Conservation (phyloP, 1,140 invertebrate genomes). For the Conopomorpha cramerella region DNA sequence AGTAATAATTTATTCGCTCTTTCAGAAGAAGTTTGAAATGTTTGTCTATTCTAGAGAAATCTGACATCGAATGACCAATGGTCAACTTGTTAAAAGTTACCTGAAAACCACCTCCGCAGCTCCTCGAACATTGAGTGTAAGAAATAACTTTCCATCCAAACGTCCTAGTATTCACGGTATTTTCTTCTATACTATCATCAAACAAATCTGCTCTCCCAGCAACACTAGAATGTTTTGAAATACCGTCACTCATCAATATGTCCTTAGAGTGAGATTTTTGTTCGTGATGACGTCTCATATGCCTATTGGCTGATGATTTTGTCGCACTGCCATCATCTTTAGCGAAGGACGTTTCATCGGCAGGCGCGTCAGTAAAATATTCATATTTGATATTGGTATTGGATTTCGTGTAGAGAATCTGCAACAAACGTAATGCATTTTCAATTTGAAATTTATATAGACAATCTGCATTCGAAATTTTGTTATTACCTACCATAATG, state of each 20-base stretch:
- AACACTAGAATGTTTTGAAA: not conserved
- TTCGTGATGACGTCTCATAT: conserved; percentile 2
- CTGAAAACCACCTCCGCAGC: conserved; percentile 73
- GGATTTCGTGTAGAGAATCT: conserved; percentile 71
- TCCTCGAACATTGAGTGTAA: conserved; percentile 70
- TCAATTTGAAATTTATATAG: too few relatives aligned
- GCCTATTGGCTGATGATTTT: too few relatives aligned
- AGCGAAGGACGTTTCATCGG: conserved; percentile 10
- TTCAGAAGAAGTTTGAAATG: too few relatives aligned
- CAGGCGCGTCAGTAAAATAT: conserved; percentile 59
- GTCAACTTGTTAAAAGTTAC: too few relatives aligned
- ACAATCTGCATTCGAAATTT: too few relatives aligned
- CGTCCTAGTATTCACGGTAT: conserved; percentile 49
- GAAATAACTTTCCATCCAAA: conserved; percentile 74
- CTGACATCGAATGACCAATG: too few relatives aligned
- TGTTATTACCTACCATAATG: conserved; percentile 66
- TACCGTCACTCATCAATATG: too few relatives aligned
- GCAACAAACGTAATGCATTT: too few relatives aligned
- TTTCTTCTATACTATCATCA: not conserved
- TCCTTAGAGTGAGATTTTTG: too few relatives aligned
- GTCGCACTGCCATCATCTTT: too few relatives aligned
- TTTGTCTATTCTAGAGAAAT: too few relatives aligned
- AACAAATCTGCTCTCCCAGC: not conserved
- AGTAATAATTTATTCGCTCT: too few relatives aligned
- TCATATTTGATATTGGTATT: conserved; percentile 83